phyloP scores from a whole-genome alignment of 2,888 invertebrate species.

The Willowsia nigromaculata region DNA sequence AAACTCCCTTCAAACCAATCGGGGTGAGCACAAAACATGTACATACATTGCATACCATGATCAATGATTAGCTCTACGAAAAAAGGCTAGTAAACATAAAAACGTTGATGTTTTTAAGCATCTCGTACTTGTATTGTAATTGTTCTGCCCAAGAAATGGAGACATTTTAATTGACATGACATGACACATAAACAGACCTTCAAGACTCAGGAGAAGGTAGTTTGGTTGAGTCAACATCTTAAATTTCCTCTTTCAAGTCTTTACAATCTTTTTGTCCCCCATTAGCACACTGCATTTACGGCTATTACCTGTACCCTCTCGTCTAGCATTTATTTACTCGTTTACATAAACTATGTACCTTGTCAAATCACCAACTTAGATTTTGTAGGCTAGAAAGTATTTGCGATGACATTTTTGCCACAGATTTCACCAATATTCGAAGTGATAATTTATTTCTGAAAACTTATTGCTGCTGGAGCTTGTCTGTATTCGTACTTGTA shows the following conservation, averaged over 20 bases:
- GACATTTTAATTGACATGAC: slow-evolving; percentile 46
- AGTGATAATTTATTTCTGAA: neutral
- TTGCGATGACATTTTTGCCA: neutral
- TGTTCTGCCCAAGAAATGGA: neutral
- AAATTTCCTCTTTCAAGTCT: neutral
- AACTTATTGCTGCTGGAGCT: too few species aligned
- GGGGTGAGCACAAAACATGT: neutral
- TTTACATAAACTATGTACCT: too few species aligned
- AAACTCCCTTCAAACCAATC: neutral
- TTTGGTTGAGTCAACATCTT: neutral
- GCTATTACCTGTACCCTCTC: too few species aligned
- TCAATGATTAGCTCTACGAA: neutral
- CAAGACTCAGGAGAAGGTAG: neutral
- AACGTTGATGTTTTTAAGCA: neutral
- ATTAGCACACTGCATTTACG: too few species aligned
- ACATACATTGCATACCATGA: neutral
- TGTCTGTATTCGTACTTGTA: too few species aligned
- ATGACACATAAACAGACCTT: neutral
- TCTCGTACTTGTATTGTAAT: neutral
- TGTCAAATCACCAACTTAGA: too few species aligned
- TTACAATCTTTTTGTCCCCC: neutral
- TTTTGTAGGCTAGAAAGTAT: neutral
- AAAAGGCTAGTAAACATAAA: neutral
- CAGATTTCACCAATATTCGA: neutral
- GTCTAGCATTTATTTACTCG: too few species aligned